Percentiles rank a stretch among this genome's conserved stretches.
Evolutionary conservation across 2,888 invertebrate species (phyloP).

Genomic region (Gymnoscelis rufifasciata): DNA sequence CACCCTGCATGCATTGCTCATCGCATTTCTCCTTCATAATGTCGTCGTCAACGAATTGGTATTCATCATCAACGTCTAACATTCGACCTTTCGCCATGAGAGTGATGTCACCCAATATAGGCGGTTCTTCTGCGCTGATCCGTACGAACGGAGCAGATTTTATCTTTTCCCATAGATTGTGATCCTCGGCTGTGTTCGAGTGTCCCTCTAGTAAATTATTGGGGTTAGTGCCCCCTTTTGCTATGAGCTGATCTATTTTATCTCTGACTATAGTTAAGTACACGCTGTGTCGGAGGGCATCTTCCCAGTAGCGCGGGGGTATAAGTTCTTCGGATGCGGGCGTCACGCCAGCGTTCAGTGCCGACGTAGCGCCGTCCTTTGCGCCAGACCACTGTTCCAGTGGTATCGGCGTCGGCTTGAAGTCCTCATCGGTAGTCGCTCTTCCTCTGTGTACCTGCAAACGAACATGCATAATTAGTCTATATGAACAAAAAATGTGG

Average conservation of each 20-base stretch:
- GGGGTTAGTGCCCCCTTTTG: conserved; percentile 51
- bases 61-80: conserved; percentile 72
- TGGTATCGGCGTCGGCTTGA: conserved; percentile 68
- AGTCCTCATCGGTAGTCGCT: conserved; percentile 50
- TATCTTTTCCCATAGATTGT: conserved; percentile 71
- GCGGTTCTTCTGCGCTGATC: conserved; percentile 57
- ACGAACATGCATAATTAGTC: conserved; percentile 27
- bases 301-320: conserved; percentile 81
- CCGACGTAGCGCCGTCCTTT: conserved; percentile 41
- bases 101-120: conserved; percentile 81
- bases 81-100: conserved; percentile 82
- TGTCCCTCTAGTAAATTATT: conserved; percentile 43
- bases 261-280: conserved; percentile 81
- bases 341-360: conserved; percentile 48
- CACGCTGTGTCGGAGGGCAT: conserved; percentile 83
- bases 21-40: conserved; percentile 53
- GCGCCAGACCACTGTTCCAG: conserved; percentile 56
- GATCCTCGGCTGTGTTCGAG: conserved; percentile 58
- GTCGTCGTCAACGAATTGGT: conserved; percentile 77
- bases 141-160: conserved; percentile 68
- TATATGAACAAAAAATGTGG: conserved; percentile 43
- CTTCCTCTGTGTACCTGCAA: conserved; percentile 58
- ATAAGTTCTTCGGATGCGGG: conserved; percentile 40
- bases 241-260: conserved; percentile 72
- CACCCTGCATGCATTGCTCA: conserved; percentile 71